Conservation (phyloP, 2,888 invertebrate genomes). For the Rotaria magnacalcarata region DNA sequence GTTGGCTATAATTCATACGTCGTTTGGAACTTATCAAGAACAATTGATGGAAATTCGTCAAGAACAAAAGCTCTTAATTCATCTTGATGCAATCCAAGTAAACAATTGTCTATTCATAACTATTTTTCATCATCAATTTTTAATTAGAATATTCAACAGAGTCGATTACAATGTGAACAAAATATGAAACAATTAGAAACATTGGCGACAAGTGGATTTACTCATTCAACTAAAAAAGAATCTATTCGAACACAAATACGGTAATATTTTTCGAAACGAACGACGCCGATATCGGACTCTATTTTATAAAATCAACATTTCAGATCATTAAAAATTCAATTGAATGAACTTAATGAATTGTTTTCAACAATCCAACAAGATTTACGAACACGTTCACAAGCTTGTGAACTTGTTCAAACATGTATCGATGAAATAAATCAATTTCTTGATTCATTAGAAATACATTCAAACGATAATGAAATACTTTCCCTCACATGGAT, state of each 20-base stretch:
- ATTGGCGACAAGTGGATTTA: neutral
- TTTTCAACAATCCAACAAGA: neutral
- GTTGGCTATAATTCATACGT: neutral
- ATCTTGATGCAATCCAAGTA: constrained; percentile 5
- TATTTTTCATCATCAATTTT: neutral
- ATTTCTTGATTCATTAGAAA: neutral
- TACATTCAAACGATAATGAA: neutral
- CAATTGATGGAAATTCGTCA: neutral
- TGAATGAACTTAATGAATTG: neutral
- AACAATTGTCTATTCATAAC: neutral
- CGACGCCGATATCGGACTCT: no score
- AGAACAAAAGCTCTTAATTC: neutral
- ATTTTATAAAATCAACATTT: neutral
- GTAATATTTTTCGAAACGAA: neutral
- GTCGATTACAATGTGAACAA: constrained; percentile 7
- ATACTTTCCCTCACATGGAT: neutral
- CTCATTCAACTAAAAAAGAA: constrained; percentile 14
- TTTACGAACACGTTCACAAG: constrained; percentile 5
- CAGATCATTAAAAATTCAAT: neutral
- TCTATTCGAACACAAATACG: neutral
- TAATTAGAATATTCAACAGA: neutral
- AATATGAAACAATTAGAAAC: constrained; percentile 32
- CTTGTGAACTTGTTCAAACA: constrained; percentile 10
- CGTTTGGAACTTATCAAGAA: neutral
- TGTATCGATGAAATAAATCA: neutral